phyloP scores from a whole-genome alignment of 2,797 vertebrate species.

The Argya squamiceps region DNA sequence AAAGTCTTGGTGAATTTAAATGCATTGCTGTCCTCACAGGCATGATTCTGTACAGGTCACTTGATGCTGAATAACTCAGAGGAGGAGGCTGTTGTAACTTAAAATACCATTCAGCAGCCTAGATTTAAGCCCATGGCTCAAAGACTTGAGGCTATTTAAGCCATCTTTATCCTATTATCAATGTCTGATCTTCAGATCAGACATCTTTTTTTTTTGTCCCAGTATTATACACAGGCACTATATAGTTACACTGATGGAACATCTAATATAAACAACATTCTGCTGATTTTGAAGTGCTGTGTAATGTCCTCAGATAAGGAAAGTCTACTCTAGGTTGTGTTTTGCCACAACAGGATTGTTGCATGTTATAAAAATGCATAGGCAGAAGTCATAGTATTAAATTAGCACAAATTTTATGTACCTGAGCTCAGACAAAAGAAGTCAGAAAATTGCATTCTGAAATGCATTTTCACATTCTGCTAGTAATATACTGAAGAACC shows the following conservation, averaged over 20 bases:
- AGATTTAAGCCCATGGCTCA: background rate
- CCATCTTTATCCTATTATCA: background rate
- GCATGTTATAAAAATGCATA: background rate
- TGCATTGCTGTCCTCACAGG: background rate
- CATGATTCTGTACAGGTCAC: background rate
- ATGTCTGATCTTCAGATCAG: background rate
- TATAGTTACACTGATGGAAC: background rate
- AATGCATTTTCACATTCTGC: background rate
- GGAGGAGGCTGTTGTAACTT: background rate
- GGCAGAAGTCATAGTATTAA: background rate
- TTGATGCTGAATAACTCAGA: background rate
- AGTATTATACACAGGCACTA: background rate
- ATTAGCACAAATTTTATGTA: background rate
- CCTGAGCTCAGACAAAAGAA: background rate
- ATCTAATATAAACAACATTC: background rate
- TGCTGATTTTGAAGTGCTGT: background rate
- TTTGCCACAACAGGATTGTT: background rate
- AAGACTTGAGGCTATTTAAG: background rate
- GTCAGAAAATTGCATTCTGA: background rate
- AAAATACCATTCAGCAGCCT: background rate
- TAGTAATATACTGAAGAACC: background rate
- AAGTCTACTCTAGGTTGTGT: background rate
- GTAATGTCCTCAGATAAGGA: background rate
- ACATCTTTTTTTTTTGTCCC: background rate
- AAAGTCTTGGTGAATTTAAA: background rate